Evolutionary conservation across 2,797 vertebrate species (phyloP).

Genomic region (Pseudotriccus pelzelni): DNA sequence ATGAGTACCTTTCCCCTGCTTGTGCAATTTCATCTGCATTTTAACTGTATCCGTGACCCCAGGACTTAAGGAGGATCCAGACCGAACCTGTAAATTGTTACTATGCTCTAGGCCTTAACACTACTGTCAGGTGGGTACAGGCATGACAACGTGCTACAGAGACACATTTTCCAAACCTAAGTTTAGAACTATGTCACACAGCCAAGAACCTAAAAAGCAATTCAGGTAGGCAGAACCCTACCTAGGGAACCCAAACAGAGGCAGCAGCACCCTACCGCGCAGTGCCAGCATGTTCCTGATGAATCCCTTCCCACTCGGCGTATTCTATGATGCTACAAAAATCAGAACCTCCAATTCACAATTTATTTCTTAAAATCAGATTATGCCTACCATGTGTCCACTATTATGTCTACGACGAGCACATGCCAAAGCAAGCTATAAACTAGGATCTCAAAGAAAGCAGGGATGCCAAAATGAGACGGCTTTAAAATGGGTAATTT

Average conservation of each 20-base stretch:
- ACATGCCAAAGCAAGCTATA: not conserved
- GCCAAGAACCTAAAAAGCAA: not conserved
- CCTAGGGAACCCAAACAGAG: not conserved
- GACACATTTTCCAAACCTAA: not conserved
- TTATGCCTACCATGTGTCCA: not conserved
- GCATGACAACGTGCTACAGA: not conserved
- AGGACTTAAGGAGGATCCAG: not conserved
- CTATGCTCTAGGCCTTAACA: not conserved
- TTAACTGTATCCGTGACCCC: not conserved
- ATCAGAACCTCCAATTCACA: not conserved
- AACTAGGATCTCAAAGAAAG: not conserved
- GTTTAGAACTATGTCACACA: not conserved
- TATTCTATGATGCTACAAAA: not conserved
- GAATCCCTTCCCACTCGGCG: not conserved
- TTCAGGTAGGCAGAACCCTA: not conserved
- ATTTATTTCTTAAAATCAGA: not conserved
- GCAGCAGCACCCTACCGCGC: not conserved
- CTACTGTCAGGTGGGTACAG: not conserved
- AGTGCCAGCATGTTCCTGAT: not conserved
- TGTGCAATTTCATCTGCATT: not conserved
- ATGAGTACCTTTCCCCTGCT: not conserved
- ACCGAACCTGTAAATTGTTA: not conserved
- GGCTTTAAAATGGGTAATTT: not conserved
- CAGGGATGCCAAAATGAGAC: not conserved
- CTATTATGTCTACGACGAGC: not conserved